Evolutionary conservation across 2,797 vertebrate genomes (phyloP).

Genomic region (Sciurus vulgaris): DNA sequence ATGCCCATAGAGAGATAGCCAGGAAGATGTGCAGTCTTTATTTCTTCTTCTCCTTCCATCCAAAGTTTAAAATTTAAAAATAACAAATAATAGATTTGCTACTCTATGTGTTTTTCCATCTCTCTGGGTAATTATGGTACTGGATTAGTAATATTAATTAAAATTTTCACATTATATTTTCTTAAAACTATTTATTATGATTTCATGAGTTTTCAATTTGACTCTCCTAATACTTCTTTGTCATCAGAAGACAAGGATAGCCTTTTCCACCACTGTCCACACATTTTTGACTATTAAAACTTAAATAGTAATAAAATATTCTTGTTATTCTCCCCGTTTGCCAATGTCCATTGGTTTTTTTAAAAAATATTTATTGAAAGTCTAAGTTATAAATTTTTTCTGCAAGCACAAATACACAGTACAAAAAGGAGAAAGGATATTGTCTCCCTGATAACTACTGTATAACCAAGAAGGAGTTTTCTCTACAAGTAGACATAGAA

Average conservation of each 20-base stretch:
- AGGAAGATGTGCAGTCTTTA: not conserved
- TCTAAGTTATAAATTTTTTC: not conserved
- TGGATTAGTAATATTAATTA: not conserved
- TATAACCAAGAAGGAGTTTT: not conserved
- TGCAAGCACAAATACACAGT: not conserved
- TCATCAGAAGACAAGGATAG: not conserved
- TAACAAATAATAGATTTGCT: not conserved
- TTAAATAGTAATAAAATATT: not conserved
- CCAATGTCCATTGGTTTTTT: not conserved
- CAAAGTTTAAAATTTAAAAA: conserved; percentile 13
- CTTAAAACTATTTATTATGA: not conserved
- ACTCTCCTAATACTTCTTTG: not conserved
- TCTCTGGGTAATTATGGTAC: not conserved
- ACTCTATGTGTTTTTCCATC: not conserved
- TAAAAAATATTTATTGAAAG: not conserved
- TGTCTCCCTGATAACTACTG: not conserved
- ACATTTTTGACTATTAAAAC: not conserved
- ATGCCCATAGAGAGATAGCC: not conserved
- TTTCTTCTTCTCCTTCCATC: not conserved
- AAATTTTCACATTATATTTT: not conserved
- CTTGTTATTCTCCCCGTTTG: not conserved
- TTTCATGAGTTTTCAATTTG: not conserved
- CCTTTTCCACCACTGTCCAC: not conserved
- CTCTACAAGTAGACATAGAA: not conserved
- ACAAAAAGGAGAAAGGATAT: not conserved